These are phyloP conservation scores for Indri indri DNA, from an alignment of 2,113 vertebrate genomes.

Conservation along the genomic window DNA sequence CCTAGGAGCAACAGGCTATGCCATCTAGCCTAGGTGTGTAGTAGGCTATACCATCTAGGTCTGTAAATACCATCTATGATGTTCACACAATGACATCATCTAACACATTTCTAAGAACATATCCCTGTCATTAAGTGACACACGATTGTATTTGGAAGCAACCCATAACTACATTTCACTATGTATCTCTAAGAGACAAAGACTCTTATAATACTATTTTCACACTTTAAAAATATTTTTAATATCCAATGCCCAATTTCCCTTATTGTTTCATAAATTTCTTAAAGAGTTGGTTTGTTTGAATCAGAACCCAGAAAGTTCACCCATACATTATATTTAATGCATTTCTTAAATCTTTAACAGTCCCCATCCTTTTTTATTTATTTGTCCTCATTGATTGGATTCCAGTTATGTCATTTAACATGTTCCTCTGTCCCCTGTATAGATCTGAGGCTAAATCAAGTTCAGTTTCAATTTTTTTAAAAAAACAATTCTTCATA, in stretches of 20 bases:
- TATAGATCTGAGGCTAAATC: background rate
- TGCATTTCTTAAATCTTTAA: constrained; percentile 1
- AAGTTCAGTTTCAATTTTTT: background rate
- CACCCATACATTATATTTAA: background rate
- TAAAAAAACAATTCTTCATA: background rate
- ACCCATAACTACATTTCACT: background rate
- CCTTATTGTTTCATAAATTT: background rate
- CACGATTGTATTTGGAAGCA: background rate
- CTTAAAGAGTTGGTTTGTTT: background rate
- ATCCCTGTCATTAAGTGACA: background rate
- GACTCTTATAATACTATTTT: background rate
- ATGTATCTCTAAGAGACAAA: background rate
- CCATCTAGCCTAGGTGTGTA: too few relatives aligned
- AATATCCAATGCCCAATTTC: background rate
- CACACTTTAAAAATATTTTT: constrained; percentile 21
- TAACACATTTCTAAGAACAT: background rate
- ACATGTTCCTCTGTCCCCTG: background rate
- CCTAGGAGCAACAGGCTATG: too few relatives aligned
- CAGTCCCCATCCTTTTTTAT: background rate
- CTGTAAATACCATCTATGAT: background rate
- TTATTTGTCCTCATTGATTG: background rate
- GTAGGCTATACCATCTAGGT: too few relatives aligned
- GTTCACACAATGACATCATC: background rate
- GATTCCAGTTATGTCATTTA: background rate
- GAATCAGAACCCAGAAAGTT: background rate